These are phyloP conservation scores for Nephrotoma flavescens DNA, from an alignment of 2,888 invertebrate genomes.

Conservation along the genomic window DNA sequence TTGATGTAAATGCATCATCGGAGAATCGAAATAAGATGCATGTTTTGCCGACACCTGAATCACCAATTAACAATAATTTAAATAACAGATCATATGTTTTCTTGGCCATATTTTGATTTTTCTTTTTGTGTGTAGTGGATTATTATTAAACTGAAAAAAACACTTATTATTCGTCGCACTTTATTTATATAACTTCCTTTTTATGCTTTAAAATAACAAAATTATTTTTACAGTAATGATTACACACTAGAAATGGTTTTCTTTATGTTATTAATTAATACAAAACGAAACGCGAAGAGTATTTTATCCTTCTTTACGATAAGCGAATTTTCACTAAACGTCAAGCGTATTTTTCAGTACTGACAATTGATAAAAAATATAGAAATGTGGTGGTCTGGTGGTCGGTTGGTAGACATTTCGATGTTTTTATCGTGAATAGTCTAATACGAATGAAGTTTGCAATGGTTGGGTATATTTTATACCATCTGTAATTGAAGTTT, in stretches of 20 bases:
- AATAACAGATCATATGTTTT: slow-evolving; percentile 90
- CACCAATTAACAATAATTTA: slow-evolving; percentile 82
- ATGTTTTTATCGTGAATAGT: background rate
- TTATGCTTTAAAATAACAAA: background rate
- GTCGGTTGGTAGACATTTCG: background rate
- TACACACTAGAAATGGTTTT: background rate
- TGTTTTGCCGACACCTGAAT: slow-evolving; percentile 89
- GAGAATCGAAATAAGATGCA: slow-evolving; percentile 89
- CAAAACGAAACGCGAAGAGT: background rate
- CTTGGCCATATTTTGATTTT: slow-evolving; percentile 60
- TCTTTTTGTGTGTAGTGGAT: background rate
- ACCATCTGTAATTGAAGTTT: background rate
- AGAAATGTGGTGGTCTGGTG: background rate
- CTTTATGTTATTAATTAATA: background rate
- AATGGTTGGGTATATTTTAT: background rate
- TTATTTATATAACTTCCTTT: background rate
- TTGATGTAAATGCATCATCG: slow-evolving; percentile 88
- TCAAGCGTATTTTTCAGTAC: background rate
- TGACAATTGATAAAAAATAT: background rate
- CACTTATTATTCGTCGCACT: background rate
- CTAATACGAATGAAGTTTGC: background rate
- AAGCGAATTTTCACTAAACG: background rate
- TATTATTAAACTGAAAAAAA: background rate
- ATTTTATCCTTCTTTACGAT: background rate
- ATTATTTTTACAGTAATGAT: background rate